phyloP scores from a whole-genome alignment of 92 coral and sea anemone genomes.

The Heteractis magnifica region DNA sequence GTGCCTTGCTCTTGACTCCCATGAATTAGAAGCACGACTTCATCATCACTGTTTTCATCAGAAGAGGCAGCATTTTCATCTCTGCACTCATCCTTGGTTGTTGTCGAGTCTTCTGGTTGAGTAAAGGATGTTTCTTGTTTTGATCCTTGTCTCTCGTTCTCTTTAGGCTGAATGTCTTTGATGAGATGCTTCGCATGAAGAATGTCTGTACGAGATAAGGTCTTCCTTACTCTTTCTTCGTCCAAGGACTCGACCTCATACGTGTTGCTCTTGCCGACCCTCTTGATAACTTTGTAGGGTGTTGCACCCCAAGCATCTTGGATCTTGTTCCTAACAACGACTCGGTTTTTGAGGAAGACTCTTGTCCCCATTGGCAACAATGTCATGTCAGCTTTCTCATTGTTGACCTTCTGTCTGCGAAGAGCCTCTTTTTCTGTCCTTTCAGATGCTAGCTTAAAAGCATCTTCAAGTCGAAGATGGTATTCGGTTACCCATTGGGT shows the following conservation, averaged over 20 bases:
- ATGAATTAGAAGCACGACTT: no score
- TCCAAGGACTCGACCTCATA: constrained; percentile 47
- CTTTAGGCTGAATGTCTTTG: background rate
- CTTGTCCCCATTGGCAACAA: constrained; percentile 54
- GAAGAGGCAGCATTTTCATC: no score
- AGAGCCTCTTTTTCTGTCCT: constrained; percentile 52
- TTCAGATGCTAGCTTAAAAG: constrained; percentile 58
- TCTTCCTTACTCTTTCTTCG: constrained; percentile 30
- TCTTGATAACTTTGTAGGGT: constrained; percentile 48
- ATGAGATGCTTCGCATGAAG: constrained; percentile 37
- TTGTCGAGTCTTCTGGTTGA: no score
- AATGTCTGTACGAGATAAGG: constrained; percentile 41
- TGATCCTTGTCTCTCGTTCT: no score
- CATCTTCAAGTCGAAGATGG: constrained; percentile 47
- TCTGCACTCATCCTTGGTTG: no score
- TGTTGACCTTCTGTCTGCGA: constrained; percentile 35
- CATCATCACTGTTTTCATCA: no score
- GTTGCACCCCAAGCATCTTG: constrained; percentile 60
- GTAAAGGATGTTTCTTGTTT: no score
- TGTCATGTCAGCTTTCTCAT: constrained; percentile 50
- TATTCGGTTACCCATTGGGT: constrained; percentile 60
- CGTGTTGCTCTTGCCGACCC: constrained; percentile 51
- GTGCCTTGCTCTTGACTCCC: no score
- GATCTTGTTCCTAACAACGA: constrained; percentile 55
- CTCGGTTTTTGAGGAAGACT: constrained; percentile 59